Percentiles rank a stretch among this genome's conserved stretches.
Evolutionary conservation across 2,888 invertebrate genomes (phyloP).

Genomic region (Monoplex corrugatus): DNA sequence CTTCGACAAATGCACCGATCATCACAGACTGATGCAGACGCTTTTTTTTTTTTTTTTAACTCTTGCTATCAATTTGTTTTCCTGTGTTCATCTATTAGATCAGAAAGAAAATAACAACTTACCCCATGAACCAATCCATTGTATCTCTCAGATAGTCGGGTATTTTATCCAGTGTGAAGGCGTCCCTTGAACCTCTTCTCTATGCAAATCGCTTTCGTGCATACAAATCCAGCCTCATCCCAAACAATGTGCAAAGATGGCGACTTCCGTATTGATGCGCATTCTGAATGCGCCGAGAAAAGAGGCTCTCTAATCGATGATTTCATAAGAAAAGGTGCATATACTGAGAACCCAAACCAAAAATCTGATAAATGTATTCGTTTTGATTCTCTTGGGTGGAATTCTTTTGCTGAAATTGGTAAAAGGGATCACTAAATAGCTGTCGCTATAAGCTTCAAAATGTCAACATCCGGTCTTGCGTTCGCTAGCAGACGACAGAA

Average conservation of each 20-base stretch:
- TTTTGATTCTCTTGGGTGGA: neutral
- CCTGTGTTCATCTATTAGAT: no score
- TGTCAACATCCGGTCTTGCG: conserved; percentile 46
- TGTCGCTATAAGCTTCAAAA: neutral
- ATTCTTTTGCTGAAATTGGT: neutral
- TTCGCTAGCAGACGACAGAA: conserved; percentile 38
- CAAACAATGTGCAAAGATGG: conserved; percentile 67
- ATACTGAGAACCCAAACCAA: neutral
- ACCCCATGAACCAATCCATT: conserved; percentile 99
- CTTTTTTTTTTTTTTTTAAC: no score
- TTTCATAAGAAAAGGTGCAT: neutral
- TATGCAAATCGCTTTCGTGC: no score
- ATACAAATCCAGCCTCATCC: conserved; percentile 55
- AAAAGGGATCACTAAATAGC: neutral
- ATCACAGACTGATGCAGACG: no score
- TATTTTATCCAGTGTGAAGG: conserved; percentile 95
- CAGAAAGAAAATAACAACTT: conserved; percentile 83
- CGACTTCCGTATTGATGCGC: conserved; percentile 64
- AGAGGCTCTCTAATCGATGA: neutral
- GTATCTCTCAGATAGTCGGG: conserved; percentile 99
- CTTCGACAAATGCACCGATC: no score
- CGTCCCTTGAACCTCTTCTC: no score
- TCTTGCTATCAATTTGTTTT: no score
- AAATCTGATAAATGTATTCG: neutral
- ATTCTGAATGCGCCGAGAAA: conserved; percentile 56